Evolutionary conservation across 2,797 vertebrate genomes (phyloP), one percentile per base, ranked within the genome.

Genomic region (Erithacus rubecula): DNA sequence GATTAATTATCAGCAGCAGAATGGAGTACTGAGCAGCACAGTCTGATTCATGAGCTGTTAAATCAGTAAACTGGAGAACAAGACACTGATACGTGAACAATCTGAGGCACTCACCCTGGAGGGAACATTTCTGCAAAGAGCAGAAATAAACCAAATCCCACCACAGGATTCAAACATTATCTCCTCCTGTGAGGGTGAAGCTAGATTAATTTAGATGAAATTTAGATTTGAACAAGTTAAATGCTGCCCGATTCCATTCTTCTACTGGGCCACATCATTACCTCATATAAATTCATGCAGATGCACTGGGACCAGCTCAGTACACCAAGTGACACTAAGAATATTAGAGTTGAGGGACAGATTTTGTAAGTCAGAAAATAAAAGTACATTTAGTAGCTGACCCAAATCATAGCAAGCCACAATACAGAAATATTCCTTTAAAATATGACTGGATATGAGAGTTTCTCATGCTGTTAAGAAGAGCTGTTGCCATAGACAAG

Each of bases 1-100:
- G 94, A 97, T 96, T 95, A 97, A 98, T 96, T 97, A 97, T 83
- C 93, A 96, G 92, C 93, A 96, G 86, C 80, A 87, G 64, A 86
- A 12, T 5, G 74, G 88, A 95, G 84, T 94, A 95, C 96, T 97
- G 96, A 97, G 94, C 47, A 34, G 67, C 69, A 90, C 92, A 97
- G 91, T 95, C 96, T 96, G 95, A 95, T 95, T 92, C 95, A 92
- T 76, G 92, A 97, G 92, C 96, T 95, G 81, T 94, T 96, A 96
- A 96, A 97, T 79, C 81, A 95, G 92, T 89, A 94, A 97, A 95
- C 86, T 68, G 70, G 86, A 95, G 82, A 74, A 79, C 30, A 83
- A 95, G 92, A 69, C 81, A 90, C 77, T 59, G 91, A 89, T 82
- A 74, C 0, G 19, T 76, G 53, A 36, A 55, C 0, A 2, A 29